These are phyloP conservation scores for Phocoena sinus DNA, from an alignment of 2,113 vertebrate genomes.

Conservation along the genomic window DNA sequence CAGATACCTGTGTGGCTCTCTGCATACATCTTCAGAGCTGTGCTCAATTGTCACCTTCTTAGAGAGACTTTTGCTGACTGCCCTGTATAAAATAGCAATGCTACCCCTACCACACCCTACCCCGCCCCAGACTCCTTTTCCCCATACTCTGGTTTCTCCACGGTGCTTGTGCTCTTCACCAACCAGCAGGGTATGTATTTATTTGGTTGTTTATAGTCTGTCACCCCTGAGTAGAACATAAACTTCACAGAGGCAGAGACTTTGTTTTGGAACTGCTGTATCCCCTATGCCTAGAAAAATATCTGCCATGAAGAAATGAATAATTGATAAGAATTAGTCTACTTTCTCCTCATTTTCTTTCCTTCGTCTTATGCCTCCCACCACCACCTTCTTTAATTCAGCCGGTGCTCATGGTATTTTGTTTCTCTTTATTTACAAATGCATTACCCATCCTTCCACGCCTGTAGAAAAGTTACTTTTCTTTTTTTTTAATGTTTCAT, in stretches of 20 bases:
- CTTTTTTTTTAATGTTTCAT: no score
- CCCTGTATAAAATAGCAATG: background rate
- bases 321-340: background rate
- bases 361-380: background rate
- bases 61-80: background rate
- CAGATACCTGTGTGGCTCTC: no score
- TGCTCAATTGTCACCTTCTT: background rate
- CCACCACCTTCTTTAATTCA: background rate
- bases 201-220: background rate
- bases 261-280: background rate
- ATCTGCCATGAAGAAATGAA: background rate
- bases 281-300: background rate
- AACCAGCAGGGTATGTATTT: background rate
- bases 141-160: background rate
- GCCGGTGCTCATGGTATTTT: background rate
- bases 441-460: background rate
- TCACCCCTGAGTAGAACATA: background rate
- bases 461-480: conserved; percentile 8
- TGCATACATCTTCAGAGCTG: background rate
- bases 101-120: rapidly evolving
- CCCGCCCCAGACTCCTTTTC: background rate
- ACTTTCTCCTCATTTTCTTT: background rate
- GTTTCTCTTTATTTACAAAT: background rate
- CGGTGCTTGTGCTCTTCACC: background rate
- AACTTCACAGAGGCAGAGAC: background rate